Base-by-base conservation (phyloP, 23 tunicate genomes). In the Trididemnum miniatum region DNA sequence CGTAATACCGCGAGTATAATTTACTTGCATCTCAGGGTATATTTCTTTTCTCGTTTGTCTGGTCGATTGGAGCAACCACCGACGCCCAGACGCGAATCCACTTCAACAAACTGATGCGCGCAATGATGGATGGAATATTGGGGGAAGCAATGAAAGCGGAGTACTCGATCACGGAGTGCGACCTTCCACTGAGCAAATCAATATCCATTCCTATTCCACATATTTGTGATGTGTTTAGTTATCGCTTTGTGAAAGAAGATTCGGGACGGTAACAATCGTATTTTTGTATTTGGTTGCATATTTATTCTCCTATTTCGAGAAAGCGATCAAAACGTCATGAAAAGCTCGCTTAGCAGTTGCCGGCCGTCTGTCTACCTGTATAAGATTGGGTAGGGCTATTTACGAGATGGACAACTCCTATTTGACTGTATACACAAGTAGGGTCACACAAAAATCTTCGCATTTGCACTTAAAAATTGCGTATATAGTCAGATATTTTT, bases 61-160 rank as follows among this genome's bases (percentile, higher is more conserved):
- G 99, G 99, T 87, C 99, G 20, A 71, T 95, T 33, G 99, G 99
- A 9, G 92, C 85, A 31, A 90, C 89, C 71, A 95, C 89, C 27
- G 96, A 95, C 59, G 71, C 76, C 3, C 92, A 86, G 67, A 78
- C 92, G 9, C 79, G 99, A n/a, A 86, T 40, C 27, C 86, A 95
- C 50, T 95, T 95, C 28, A 92, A 95, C 72, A 40, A 40, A 23
- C 84, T 95, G 51, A 65, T 95, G 49, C 92, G 92, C 20, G 99
- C 93, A 60, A 78, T 95, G 3, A 79, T 95, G 89, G 94, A 87
- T 31, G 99, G 99, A 7, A 81, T 91, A 30, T 83, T 95, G 18
- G 74, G 84, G 26, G 96, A 90, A 39, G 92, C 87, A 71, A 90
- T 96, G 33, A 87, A 79, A 81, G 71, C 71, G 27, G 64, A 67